Conservation (phyloP, 2,888 invertebrate genomes). For the Micoletzkya japonica region DNA sequence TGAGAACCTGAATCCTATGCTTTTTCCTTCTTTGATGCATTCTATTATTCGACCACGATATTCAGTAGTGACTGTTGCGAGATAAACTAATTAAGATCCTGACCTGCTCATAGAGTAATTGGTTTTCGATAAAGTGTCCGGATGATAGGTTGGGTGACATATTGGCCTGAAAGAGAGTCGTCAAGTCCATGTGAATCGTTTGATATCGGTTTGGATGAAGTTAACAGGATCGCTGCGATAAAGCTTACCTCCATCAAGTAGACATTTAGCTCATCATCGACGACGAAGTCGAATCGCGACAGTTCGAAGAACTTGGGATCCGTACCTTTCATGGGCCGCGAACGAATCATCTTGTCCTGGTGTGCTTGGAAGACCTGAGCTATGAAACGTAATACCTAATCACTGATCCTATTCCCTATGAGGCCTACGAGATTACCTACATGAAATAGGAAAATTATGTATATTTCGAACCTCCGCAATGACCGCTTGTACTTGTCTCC, state of each 20-base stretch:
- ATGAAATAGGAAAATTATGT: background rate
- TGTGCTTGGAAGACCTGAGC: slow-evolving; percentile 62
- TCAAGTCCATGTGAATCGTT: background rate
- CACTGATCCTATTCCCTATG: background rate
- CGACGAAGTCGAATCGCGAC: slow-evolving; percentile 88
- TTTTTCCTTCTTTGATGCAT: background rate
- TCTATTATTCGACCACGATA: too few species aligned
- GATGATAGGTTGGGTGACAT: slow-evolving; percentile 97
- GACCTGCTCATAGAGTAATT: slow-evolving; percentile 85
- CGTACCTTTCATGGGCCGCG: slow-evolving; percentile 29
- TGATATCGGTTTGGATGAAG: background rate
- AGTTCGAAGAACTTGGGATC: slow-evolving; percentile 80
- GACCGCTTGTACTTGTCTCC: slow-evolving; percentile 80
- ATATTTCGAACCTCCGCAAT: slow-evolving; percentile 71
- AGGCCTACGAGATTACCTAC: background rate
- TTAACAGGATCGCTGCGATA: background rate
- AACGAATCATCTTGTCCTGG: slow-evolving; percentile 48
- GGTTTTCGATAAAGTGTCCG: slow-evolving; percentile 85
- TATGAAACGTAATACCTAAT: slow-evolving; percentile 39
- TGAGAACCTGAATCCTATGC: slow-evolving; percentile 69
- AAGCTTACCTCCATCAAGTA: slow-evolving; percentile 78
- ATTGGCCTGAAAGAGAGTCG: slow-evolving; percentile 73
- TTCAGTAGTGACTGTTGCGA: background rate
- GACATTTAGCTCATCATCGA: slow-evolving; percentile 84
- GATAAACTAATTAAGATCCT: background rate